Evolutionary conservation across 2,797 vertebrate genomes (phyloP).

Genomic region (Esox masquinongy): DNA sequence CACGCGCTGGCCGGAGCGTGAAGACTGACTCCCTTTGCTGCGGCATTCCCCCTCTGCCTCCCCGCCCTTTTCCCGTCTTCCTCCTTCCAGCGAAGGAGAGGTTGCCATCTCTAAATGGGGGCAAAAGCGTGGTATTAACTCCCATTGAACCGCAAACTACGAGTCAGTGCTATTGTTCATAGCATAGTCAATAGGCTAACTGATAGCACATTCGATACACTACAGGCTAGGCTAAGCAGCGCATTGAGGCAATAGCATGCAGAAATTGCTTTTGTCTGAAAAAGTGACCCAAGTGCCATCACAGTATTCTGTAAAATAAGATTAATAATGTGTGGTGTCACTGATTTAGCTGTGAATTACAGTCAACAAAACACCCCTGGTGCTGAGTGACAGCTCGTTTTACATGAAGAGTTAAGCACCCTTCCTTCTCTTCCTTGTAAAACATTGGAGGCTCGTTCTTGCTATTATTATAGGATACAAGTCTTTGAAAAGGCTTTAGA

Average conservation of each 20-base stretch:
- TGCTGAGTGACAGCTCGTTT: slow-evolving; percentile 59
- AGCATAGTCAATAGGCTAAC: not conserved
- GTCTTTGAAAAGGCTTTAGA: not conserved
- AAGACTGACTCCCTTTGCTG: slow-evolving; percentile 50
- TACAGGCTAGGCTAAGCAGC: not conserved
- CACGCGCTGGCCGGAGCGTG: slow-evolving; percentile 51
- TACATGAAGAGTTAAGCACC: slow-evolving; percentile 42
- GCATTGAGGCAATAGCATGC: slow-evolving; percentile 46
- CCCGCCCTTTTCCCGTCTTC: not conserved
- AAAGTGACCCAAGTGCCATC: slow-evolving; percentile 44
- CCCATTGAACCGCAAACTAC: not conserved
- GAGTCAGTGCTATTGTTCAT: not conserved
- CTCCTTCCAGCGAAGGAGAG: not conserved
- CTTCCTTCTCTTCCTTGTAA: slow-evolving; percentile 17
- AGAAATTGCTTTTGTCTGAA: slow-evolving; percentile 52
- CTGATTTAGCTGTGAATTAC: slow-evolving; percentile 62
- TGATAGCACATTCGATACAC: not conserved
- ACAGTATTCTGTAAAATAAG: slow-evolving; percentile 47
- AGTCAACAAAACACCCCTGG: slow-evolving; percentile 47
- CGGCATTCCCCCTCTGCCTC: slow-evolving; percentile 23
- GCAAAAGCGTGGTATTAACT: not conserved
- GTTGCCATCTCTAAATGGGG: not conserved
- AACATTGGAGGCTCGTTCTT: not conserved
- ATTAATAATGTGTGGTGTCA: slow-evolving; percentile 51
- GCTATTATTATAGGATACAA: not conserved